These are phyloP conservation scores for Rhea pennata DNA, from an alignment of 2,113 vertebrate species.

Conservation along the genomic window DNA sequence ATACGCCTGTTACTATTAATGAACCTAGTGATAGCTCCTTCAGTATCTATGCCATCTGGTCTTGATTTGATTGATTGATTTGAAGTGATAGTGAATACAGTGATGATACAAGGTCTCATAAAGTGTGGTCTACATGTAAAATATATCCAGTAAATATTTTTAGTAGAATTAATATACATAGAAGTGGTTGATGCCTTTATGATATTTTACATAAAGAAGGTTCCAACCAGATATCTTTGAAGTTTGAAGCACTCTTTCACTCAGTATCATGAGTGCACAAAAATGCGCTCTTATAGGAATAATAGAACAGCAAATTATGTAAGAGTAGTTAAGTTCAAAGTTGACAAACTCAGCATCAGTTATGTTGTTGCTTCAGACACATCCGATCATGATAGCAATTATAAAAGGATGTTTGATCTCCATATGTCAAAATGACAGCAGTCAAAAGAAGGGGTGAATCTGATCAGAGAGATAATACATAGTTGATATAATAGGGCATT, in stretches of 20 bases:
- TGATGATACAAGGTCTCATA: background rate
- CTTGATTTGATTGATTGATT: background rate
- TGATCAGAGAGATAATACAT: background rate
- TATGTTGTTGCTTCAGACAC: background rate
- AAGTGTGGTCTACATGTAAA: conserved; percentile 37
- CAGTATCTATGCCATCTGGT: background rate
- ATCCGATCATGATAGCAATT: background rate
- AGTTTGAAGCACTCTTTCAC: background rate
- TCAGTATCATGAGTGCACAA: background rate
- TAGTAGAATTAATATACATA: background rate
- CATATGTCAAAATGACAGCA: background rate
- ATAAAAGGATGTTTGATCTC: background rate
- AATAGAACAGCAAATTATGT: background rate
- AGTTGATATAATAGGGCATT: background rate
- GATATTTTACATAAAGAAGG: no score
- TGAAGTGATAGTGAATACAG: background rate
- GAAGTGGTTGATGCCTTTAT: background rate
- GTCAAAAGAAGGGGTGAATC: background rate
- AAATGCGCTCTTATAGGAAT: background rate
- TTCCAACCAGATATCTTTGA: background rate
- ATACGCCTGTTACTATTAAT: background rate
- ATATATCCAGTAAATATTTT: background rate
- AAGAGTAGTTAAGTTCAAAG: background rate
- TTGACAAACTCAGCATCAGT: background rate
- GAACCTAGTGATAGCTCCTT: background rate